These are phyloP conservation scores for Micrastur ruficollis DNA, from an alignment of 2,797 vertebrate genomes.

Conservation along the genomic window DNA sequence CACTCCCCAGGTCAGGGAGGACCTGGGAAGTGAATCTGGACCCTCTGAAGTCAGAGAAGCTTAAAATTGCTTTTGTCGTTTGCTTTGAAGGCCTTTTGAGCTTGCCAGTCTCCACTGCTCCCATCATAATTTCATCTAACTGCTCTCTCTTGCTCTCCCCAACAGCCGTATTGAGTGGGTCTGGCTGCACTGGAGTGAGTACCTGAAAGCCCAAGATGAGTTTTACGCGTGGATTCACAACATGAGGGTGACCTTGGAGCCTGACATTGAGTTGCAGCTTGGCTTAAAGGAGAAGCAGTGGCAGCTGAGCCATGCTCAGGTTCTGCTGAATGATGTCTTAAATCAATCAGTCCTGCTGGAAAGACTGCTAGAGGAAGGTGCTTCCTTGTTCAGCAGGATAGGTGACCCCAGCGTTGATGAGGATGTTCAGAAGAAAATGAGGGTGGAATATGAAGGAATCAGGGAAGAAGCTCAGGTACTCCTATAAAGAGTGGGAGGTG, in stretches of 20 bases:
- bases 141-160: not conserved
- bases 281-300: constrained; percentile 91
- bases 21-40: not conserved
- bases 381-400: constrained; percentile 82
- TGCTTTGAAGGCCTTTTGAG: not conserved
- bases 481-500: not conserved
- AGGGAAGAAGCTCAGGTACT: constrained; percentile 83
- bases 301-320: constrained; percentile 86
- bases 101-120: not conserved
- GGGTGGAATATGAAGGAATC: constrained; percentile 80
- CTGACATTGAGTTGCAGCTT: constrained; percentile 84
- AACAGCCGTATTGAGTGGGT: constrained; percentile 96
- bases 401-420: constrained; percentile 88
- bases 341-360: constrained; percentile 83
- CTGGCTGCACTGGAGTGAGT: constrained; percentile 96
- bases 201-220: constrained; percentile 88
- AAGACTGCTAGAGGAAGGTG: constrained; percentile 88
- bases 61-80: not conserved
- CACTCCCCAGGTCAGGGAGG: not conserved
- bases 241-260: constrained; percentile 80
- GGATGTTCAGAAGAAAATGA: constrained; percentile 80
- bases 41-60: not conserved
- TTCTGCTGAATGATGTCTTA: constrained; percentile 81
- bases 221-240: constrained; percentile 86
- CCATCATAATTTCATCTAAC: not conserved